Conservation (phyloP, 2,113 vertebrate species). For the Talpa occidentalis region DNA sequence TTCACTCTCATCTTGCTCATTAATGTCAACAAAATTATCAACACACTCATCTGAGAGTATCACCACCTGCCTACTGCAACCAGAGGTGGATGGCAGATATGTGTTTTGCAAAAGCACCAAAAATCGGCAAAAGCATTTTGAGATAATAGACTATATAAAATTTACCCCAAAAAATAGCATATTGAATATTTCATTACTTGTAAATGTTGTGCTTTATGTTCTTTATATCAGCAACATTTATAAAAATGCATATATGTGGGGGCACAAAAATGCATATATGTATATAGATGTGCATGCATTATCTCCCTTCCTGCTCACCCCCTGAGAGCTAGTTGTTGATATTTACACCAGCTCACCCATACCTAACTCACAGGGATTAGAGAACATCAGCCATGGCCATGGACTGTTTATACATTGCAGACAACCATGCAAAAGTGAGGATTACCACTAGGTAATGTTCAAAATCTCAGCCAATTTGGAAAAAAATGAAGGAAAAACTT, state of each 20-base stretch:
- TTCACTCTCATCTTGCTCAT: not conserved
- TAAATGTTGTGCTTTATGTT: not conserved
- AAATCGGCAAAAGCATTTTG: not conserved
- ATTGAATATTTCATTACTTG: conserved; percentile 19
- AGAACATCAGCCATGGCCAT: too few relatives aligned
- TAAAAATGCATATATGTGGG: not conserved
- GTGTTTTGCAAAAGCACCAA: not conserved
- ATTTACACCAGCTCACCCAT: not conserved
- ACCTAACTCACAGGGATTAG: not conserved
- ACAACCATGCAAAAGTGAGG: not conserved
- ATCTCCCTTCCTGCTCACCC: too few relatives aligned
- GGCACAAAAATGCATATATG: not conserved
- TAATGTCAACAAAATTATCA: not conserved
- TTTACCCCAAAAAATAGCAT: not conserved
- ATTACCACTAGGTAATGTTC: not conserved
- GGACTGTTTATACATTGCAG: too few relatives aligned
- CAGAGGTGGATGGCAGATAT: not conserved
- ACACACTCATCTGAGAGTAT: not conserved
- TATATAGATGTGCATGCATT: not conserved
- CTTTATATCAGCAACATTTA: not conserved
- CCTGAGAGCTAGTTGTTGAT: not conserved
- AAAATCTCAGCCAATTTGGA: not conserved
- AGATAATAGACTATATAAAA: not conserved
- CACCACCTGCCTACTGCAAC: not conserved
- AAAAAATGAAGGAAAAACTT: not conserved